A percentile compares a stretch with the other conserved stretches of the same genome.
These are phyloP conservation scores for Lepidocyrtoides sp. DNA, from an alignment of 2,888 invertebrate species.

Conservation along the genomic window DNA sequence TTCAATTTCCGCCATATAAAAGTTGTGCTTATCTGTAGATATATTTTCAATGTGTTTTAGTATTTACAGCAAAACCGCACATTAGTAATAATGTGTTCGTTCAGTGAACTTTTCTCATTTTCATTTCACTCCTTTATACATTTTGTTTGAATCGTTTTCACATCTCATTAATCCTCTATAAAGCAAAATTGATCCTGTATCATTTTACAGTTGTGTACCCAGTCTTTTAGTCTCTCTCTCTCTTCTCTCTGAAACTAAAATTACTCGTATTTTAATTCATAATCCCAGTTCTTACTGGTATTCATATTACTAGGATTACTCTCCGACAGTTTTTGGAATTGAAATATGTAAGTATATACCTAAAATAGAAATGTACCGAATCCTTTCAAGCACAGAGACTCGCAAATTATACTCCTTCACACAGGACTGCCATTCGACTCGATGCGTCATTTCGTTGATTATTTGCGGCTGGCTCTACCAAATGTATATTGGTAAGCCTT, in stretches of 20 bases:
- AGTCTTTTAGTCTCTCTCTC: neutral
- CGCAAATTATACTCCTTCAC: too few species aligned
- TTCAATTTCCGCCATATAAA: neutral
- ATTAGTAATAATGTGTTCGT: conserved; percentile 23
- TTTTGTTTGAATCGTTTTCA: conserved; percentile 10
- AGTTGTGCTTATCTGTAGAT: neutral
- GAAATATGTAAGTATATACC: neutral
- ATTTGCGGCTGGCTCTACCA: too few species aligned
- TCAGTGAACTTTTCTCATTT: conserved; percentile 41
- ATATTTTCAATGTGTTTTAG: too few species aligned
- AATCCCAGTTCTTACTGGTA: neutral
- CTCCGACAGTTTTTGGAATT: neutral
- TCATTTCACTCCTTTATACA: neutral
- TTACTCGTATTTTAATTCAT: neutral
- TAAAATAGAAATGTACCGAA: too few species aligned
- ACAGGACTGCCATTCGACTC: too few species aligned
- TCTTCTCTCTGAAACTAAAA: neutral
- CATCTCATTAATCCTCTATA: neutral
- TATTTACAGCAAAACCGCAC: neutral
- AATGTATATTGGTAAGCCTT: too few species aligned
- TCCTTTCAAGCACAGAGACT: too few species aligned
- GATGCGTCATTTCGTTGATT: too few species aligned
- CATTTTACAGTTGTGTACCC: neutral
- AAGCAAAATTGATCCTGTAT: neutral
- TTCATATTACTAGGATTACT: neutral